Evolutionary conservation across 2,888 invertebrate species (phyloP).

Genomic region (Parnassius smintheus): DNA sequence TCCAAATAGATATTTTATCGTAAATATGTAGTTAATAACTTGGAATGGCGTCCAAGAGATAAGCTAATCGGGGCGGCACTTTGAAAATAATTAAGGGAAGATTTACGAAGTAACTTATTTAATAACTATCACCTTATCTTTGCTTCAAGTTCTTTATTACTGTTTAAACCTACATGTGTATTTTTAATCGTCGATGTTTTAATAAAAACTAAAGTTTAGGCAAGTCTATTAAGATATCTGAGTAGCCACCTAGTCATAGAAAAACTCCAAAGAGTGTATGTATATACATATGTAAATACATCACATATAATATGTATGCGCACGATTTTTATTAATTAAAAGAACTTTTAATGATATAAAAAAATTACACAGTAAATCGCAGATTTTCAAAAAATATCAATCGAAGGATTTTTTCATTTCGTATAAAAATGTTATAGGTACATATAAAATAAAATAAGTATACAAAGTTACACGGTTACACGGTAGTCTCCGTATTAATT

Average conservation of each 20-base stretch:
- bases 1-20: constrained; percentile 65
- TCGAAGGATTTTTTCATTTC: no score
- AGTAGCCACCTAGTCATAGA: no score
- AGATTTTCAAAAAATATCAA: constrained; percentile 3
- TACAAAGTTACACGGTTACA: no score
- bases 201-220: no score
- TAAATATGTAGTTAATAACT: constrained; percentile 54
- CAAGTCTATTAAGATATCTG: no score
- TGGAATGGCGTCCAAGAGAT: constrained; percentile 51
- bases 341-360: neutral
- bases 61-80: constrained; percentile 64
- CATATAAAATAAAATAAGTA: no score
- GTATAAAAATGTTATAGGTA: no score
- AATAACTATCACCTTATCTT: constrained; percentile 1
- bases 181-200: neutral
- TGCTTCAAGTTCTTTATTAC: neutral
- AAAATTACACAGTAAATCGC: constrained; percentile 8
- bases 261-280: no score
- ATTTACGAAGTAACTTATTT: constrained; percentile 1
- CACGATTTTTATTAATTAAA: neutral
- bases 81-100: constrained; percentile 43
- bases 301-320: neutral
- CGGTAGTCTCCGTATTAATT: constrained; percentile 8
- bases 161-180: neutral
- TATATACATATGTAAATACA: no score